phyloP scores from a whole-genome alignment of 2,797 vertebrate species.

The Acanthornis magna region DNA sequence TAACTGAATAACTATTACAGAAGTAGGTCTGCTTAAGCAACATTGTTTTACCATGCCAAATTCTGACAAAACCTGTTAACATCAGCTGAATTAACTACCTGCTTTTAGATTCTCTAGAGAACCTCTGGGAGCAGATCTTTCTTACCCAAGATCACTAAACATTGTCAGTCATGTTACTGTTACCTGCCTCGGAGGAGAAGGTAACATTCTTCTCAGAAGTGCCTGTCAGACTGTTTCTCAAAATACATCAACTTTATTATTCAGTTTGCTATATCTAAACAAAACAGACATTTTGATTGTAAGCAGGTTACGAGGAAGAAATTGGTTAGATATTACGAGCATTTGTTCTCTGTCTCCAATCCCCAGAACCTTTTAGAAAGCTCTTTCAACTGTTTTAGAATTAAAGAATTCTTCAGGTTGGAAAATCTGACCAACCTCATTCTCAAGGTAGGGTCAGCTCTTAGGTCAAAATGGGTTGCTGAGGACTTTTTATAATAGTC shows the following conservation, averaged over 20 bases:
- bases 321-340: background rate
- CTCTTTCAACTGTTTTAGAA: background rate
- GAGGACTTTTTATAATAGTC: background rate
- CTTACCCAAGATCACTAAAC: slow-evolving; percentile 19
- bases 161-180: slow-evolving; percentile 14
- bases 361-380: background rate
- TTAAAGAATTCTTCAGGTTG: background rate
- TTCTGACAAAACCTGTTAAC: slow-evolving; percentile 30
- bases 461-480: background rate
- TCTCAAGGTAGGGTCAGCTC: background rate
- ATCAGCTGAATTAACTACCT: slow-evolving; percentile 18
- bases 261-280: slow-evolving; percentile 38
- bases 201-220: slow-evolving; percentile 20
- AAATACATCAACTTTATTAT: background rate
- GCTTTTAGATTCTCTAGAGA: background rate
- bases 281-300: slow-evolving; percentile 29
- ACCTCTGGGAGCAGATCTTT: slow-evolving; percentile 26
- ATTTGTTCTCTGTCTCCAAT: background rate
- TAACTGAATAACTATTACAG: background rate
- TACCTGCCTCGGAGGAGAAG: slow-evolving; percentile 1
- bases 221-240: slow-evolving; percentile 10
- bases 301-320: background rate
- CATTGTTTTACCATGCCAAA: background rate
- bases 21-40: slow-evolving; percentile 1
- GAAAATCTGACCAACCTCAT: background rate